Percentiles rank a stretch among this genome's conserved stretches.
These are phyloP conservation scores for Hemitrygon akajei DNA, from an alignment of 2,797 vertebrate species.

Conservation along the genomic window DNA sequence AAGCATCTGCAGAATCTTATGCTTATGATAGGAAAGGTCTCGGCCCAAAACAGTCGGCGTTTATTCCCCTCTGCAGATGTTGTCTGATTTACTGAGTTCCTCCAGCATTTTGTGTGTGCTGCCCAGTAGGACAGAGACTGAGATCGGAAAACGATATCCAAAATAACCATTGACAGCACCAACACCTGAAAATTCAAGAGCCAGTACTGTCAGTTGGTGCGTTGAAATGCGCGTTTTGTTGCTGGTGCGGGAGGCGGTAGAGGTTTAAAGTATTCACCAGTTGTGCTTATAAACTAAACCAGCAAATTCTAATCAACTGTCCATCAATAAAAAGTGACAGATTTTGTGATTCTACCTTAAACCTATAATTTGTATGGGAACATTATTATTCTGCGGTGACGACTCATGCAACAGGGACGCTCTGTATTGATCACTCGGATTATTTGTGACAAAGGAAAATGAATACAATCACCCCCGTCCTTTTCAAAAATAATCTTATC, in stretches of 20 bases:
- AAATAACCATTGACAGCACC: neutral
- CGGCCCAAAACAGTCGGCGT: no score
- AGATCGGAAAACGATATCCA: neutral
- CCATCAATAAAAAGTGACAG: neutral
- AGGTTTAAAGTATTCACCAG: neutral
- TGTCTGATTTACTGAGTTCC: no score
- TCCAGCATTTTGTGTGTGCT: no score
- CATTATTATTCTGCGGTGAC: neutral
- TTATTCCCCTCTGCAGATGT: no score
- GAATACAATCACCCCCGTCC: neutral
- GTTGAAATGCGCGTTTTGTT: neutral
- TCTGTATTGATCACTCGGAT: neutral
- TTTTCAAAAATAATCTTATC: constrained; percentile 12
- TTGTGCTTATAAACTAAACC: neutral
- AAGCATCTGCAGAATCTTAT: no score
- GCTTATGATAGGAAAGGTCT: no score
- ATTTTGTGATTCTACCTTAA: neutral
- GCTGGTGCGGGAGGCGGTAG: neutral
- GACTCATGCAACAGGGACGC: neutral
- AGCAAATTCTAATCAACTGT: neutral
- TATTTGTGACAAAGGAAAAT: neutral
- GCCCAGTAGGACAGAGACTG: no score
- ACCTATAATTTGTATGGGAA: neutral
- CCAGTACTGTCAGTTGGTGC: neutral
- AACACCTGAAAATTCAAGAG: neutral